Evolutionary conservation across 2,113 vertebrate genomes (phyloP), one percentile per base, ranked within the genome.

Genomic region (Murina feae): DNA sequence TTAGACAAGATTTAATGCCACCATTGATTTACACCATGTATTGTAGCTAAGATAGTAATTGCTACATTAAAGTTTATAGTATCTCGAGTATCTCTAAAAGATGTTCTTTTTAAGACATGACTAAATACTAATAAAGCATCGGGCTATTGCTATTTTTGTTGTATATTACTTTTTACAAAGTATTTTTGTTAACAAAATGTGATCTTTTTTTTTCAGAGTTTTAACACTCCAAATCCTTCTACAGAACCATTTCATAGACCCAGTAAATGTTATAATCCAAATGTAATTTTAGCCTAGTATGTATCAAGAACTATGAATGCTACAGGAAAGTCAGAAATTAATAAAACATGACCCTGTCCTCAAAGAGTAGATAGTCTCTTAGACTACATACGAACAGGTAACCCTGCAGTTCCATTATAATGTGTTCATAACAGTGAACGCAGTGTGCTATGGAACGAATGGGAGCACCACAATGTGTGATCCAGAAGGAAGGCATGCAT

Each of bases 11-110:
- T 96, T 97, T 96, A 97, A 91, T 49, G 84, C 37, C 81, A 69
- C 85, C 84, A 42, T 69, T 93, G 51, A 84, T 85, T 96, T 86
- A 94, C 66, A 95, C 53, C 39, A 5, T 94, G 35, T 49, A 63
- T 92, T 97, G 58, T 96, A 88, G 88, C 96, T 95, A 96, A 83
- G 53, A 88, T 1, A 88, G 75, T 65, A 97, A 95, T 75, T 96
- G 91, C 93, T 91, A 80, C 30, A 69, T 37, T 90, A 58, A 20
- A 86, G 17, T 92, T 90, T 94, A 85, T 94, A 60, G 12, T 58
- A 7, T 90, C 80, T 71, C 82, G 89, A 90, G 92, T 83, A 76
- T 53, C 66, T 82, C 75, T 96, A 44, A 84, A 82, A 94, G 71
- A 49, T 37, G 65, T 81, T 60, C 47, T 96, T 95, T 82, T 75